These are phyloP conservation scores for Ephestia elutella DNA, from an alignment of 1,140 invertebrate genomes.

Conservation along the genomic window DNA sequence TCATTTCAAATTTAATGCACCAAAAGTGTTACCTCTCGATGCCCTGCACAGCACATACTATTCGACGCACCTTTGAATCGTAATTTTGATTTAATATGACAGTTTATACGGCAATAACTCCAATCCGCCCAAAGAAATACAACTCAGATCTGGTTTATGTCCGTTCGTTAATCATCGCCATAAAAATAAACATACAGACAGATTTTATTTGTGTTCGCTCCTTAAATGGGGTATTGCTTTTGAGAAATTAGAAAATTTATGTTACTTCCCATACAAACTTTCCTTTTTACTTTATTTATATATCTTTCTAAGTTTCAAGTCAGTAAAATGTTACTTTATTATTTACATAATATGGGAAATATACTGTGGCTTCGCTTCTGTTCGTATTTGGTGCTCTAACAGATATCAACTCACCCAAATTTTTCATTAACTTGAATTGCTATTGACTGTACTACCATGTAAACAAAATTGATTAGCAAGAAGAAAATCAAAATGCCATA, in stretches of 20 bases:
- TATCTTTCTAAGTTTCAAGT: background rate
- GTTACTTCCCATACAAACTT: background rate
- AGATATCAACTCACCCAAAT: too few species aligned
- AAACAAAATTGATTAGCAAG: background rate
- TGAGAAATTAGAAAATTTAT: slow-evolving; percentile 5
- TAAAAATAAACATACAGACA: slow-evolving; percentile 11
- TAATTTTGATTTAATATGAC: slow-evolving; percentile 26
- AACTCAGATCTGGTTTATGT: slow-evolving; percentile 10
- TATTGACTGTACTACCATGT: too few species aligned
- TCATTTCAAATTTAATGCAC: background rate
- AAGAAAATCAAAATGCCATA: background rate
- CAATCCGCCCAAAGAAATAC: slow-evolving; percentile 7
- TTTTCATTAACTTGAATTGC: too few species aligned
- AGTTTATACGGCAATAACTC: slow-evolving; percentile 11
- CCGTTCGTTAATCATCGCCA: slow-evolving; percentile 16
- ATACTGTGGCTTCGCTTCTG: too few species aligned
- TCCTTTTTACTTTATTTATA: background rate
- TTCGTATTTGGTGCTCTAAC: too few species aligned
- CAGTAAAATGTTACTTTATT: too few species aligned
- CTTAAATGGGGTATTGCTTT: background rate
- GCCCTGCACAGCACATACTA: too few species aligned
- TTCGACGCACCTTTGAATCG: slow-evolving; percentile 5
- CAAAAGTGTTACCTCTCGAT: background rate
- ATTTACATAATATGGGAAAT: too few species aligned
- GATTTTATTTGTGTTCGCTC: background rate